Evolutionary conservation across 1,140 invertebrate species (phyloP).

Genomic region (Drosophila albomicans): DNA sequence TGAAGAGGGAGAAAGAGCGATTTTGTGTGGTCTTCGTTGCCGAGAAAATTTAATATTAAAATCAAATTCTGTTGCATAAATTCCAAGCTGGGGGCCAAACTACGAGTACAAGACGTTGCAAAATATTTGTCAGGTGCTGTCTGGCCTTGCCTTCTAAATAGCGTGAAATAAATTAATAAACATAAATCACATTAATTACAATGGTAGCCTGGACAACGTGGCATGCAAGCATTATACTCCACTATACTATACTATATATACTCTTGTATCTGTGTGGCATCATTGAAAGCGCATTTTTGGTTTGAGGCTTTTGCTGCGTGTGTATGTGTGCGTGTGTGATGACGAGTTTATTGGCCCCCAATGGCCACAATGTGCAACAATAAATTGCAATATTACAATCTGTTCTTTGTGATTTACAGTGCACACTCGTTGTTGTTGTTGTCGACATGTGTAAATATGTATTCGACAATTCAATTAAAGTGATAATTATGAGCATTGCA

Average conservation of each 20-base stretch:
- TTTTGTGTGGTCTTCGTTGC: slow-evolving; percentile 16
- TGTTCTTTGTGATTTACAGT: slow-evolving; percentile 20
- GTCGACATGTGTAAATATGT: neutral
- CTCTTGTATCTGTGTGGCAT: slow-evolving; percentile 39
- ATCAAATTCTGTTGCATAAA: slow-evolving; percentile 69
- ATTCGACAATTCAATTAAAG: neutral
- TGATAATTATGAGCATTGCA: neutral
- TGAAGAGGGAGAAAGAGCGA: too few relatives aligned
- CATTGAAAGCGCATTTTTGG: slow-evolving; percentile 30
- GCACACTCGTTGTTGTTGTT: neutral
- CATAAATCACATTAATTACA: slow-evolving; percentile 74
- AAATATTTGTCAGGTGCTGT: slow-evolving; percentile 50
- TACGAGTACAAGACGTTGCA: slow-evolving; percentile 32
- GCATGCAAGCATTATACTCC: slow-evolving; percentile 6
- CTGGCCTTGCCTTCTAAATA: slow-evolving; percentile 30
- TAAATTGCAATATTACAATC: slow-evolving; percentile 35
- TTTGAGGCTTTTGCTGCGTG: slow-evolving; percentile 20
- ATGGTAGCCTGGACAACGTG: slow-evolving; percentile 25
- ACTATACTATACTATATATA: too few relatives aligned
- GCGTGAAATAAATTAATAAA: slow-evolving; percentile 66
- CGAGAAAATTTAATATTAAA: slow-evolving; percentile 71
- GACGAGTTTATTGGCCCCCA: slow-evolving; percentile 52
- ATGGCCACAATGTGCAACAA: slow-evolving; percentile 34
- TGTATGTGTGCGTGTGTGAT: slow-evolving; percentile 34
- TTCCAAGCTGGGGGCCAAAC: slow-evolving; percentile 35